Conservation (phyloP, 2,888 invertebrate genomes). For the Caenorhabditis macrosperma region DNA sequence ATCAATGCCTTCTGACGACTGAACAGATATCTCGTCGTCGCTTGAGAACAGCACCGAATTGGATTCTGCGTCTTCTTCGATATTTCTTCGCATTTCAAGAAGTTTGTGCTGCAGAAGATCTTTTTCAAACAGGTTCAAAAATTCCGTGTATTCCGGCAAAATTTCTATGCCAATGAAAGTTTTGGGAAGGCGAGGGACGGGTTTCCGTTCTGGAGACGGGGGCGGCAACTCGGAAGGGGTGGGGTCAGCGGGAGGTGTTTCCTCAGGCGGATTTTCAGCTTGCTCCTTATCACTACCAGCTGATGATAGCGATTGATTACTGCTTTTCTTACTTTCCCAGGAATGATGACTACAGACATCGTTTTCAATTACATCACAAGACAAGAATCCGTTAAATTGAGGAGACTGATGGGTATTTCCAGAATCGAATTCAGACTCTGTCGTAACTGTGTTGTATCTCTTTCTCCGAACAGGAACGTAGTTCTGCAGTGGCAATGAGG, state of each 20-base stretch:
- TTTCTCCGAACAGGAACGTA: background rate
- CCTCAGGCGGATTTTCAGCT: background rate
- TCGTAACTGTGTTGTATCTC: background rate
- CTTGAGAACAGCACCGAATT: conserved; percentile 14
- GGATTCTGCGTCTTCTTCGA: background rate
- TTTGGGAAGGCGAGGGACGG: background rate
- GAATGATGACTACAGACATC: background rate
- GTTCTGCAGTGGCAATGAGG: background rate
- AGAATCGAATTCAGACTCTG: background rate
- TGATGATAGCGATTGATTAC: background rate
- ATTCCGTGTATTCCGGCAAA: background rate
- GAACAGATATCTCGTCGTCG: conserved; percentile 8
- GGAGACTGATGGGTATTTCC: background rate
- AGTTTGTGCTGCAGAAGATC: background rate
- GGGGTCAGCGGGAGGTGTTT: background rate
- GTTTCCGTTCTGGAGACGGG: background rate
- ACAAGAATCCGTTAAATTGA: background rate
- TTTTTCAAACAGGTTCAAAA: background rate
- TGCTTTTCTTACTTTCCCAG: background rate
- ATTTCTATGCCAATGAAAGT: background rate
- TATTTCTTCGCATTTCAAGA: background rate
- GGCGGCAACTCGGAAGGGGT: background rate
- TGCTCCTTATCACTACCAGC: background rate
- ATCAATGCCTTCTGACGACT: too few relatives aligned
- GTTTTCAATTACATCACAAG: background rate